phyloP scores from a whole-genome alignment of 2,113 vertebrate genomes.

The Brachypteracias leptosomus region DNA sequence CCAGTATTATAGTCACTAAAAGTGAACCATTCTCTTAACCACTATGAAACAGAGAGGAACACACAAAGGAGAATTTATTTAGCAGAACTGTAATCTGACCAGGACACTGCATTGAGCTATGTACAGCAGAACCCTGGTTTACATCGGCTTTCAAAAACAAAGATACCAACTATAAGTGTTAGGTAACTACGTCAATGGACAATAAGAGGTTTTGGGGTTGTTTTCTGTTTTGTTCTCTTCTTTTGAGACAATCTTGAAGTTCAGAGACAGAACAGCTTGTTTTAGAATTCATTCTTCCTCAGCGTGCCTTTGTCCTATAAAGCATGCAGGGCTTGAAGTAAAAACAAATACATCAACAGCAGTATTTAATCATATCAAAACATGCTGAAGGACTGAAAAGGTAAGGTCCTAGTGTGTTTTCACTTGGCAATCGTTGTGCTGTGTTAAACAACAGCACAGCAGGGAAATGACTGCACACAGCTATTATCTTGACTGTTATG shows the following conservation, averaged over 20 bases:
- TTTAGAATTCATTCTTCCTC: neutral
- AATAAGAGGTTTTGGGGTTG: neutral
- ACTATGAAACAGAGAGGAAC: neutral
- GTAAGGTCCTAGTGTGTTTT: neutral
- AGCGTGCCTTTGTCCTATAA: neutral
- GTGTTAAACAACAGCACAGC: neutral
- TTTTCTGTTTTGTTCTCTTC: neutral
- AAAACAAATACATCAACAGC: neutral
- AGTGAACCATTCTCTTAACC: neutral
- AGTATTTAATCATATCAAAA: neutral
- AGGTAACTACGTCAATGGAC: fast-evolving
- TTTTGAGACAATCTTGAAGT: neutral
- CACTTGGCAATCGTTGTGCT: neutral
- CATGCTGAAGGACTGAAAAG: neutral
- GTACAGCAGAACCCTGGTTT: neutral
- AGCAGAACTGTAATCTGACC: neutral
- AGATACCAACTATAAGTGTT: neutral
- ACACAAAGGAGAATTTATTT: neutral
- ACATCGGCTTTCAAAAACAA: neutral
- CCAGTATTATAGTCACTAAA: neutral
- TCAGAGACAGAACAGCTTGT: neutral
- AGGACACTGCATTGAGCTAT: neutral
- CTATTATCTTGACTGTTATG: neutral
- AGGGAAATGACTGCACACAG: neutral
- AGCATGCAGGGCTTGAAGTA: neutral